phyloP scores from a whole-genome alignment of 2,888 invertebrate genomes.

The Salticus scenicus region DNA sequence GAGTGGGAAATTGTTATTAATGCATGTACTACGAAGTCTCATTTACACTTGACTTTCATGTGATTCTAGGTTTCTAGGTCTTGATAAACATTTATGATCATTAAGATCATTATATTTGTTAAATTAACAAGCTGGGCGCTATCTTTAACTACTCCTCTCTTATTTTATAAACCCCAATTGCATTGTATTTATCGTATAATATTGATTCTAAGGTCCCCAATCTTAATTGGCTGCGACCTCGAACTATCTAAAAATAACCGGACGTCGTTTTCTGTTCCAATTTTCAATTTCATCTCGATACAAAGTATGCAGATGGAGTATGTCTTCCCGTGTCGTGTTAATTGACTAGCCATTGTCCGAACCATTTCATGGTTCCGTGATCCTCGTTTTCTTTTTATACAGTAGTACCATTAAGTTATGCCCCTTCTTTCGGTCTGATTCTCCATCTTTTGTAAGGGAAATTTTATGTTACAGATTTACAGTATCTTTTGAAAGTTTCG shows the following conservation, averaged over 20 bases:
- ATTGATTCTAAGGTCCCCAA: background rate
- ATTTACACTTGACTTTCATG: no score
- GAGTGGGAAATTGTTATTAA: no score
- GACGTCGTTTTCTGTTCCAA: background rate
- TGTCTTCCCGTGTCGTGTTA: background rate
- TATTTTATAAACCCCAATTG: background rate
- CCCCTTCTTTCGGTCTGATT: background rate
- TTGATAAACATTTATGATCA: no score
- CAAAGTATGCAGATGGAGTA: background rate
- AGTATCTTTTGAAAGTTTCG: no score
- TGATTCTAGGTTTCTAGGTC: no score
- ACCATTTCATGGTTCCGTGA: background rate
- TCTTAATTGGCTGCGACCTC: constrained; percentile 6
- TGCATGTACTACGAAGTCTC: no score
- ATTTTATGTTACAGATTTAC: background rate
- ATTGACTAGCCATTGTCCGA: background rate
- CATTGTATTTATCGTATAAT: background rate
- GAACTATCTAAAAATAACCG: constrained; percentile 1
- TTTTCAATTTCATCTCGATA: background rate
- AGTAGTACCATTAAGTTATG: background rate
- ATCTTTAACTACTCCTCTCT: background rate
- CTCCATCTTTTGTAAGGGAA: background rate
- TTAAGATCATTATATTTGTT: no score
- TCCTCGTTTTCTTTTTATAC: background rate
- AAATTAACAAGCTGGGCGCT: background rate